Conservation (phyloP, 1,140 invertebrate species). For the Andrena cerasifolii region DNA sequence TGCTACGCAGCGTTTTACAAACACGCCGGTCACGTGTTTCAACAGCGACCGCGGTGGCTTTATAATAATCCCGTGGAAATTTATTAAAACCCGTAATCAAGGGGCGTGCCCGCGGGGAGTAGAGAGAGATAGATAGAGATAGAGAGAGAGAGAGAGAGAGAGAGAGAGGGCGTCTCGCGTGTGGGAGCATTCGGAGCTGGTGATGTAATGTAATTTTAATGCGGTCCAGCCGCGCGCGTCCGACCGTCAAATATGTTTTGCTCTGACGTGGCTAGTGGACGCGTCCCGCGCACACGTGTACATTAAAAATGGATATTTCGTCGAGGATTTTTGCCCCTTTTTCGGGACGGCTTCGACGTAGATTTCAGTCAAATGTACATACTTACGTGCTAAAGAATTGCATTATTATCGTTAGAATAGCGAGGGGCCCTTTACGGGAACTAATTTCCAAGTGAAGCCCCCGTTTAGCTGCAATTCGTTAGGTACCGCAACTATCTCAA, state of each 20-base stretch:
- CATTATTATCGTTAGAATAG: too few relatives aligned
- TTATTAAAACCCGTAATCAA: constrained; percentile 61
- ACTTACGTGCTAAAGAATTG: too few relatives aligned
- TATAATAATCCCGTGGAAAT: constrained; percentile 56
- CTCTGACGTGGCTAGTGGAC: constrained; percentile 36
- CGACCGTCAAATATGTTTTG: constrained; percentile 48
- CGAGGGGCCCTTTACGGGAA: too few relatives aligned
- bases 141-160: too few relatives aligned
- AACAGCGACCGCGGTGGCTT: constrained; percentile 40
- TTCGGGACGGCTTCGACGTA: too few relatives aligned
- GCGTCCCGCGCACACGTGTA: constrained; percentile 11
- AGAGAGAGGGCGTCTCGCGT: too few relatives aligned
- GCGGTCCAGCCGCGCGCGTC: constrained; percentile 23
- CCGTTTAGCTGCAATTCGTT: too few relatives aligned
- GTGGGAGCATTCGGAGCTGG: constrained; percentile 39
- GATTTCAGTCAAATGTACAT: too few relatives aligned
- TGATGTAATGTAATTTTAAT: constrained; percentile 62
- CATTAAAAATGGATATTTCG: constrained; percentile 36
- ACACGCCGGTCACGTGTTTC: constrained; percentile 51
- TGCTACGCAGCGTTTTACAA: constrained; percentile 33
- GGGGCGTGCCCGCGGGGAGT: neutral
- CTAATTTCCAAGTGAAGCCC: too few relatives aligned
- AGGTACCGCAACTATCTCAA: too few relatives aligned
- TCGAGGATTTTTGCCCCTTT: constrained; percentile 28
- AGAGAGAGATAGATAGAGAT: too few relatives aligned